A percentile compares a stretch with the other conserved stretches of the same genome.
Evolutionary conservation across 23 tunicate genomes (phyloP).

Genomic region (Aplidium turbinatum): DNA sequence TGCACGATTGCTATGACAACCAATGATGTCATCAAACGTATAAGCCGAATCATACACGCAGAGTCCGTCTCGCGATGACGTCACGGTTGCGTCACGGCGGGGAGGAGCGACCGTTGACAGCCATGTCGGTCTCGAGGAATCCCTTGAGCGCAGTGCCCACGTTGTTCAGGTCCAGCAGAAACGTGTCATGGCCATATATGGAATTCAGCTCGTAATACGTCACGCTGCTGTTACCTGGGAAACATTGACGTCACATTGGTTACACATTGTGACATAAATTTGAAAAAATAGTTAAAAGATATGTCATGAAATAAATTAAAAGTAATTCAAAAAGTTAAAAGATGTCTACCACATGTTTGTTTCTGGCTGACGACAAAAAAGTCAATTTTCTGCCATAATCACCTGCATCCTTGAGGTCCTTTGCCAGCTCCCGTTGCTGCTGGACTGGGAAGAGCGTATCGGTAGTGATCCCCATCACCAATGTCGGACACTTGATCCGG

Average conservation of each 20-base stretch:
- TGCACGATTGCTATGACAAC: too few relatives aligned
- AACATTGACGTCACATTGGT: too few relatives aligned
- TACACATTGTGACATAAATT: too few relatives aligned
- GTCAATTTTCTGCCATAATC: slow-evolving; percentile 1
- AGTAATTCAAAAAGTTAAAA: too few relatives aligned
- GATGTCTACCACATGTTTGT: too few relatives aligned
- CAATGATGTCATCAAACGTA: too few relatives aligned
- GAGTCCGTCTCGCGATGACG: too few relatives aligned
- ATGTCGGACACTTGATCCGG: slow-evolving; percentile 55
- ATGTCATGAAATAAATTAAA: too few relatives aligned
- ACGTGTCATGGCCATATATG: slow-evolving; percentile 91
- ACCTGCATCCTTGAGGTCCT: slow-evolving; percentile 63
- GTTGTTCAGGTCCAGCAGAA: slow-evolving; percentile 79
- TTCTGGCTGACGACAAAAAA: too few relatives aligned
- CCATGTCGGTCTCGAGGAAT: slow-evolving; percentile 77
- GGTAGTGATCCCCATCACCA: slow-evolving; percentile 83
- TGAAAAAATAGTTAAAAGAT: too few relatives aligned
- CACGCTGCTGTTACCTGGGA: slow-evolving; percentile 76
- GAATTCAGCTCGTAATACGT: slow-evolving; percentile 86
- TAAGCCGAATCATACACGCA: too few relatives aligned
- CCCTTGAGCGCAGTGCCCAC: slow-evolving; percentile 91
- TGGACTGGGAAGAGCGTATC: slow-evolving; percentile 79
- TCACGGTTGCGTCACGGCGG: background rate
- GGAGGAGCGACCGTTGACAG: slow-evolving; percentile 41
- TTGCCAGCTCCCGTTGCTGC: slow-evolving; percentile 83